Base-by-base conservation (phyloP, 2,113 vertebrate genomes). In the Columba janthina region DNA sequence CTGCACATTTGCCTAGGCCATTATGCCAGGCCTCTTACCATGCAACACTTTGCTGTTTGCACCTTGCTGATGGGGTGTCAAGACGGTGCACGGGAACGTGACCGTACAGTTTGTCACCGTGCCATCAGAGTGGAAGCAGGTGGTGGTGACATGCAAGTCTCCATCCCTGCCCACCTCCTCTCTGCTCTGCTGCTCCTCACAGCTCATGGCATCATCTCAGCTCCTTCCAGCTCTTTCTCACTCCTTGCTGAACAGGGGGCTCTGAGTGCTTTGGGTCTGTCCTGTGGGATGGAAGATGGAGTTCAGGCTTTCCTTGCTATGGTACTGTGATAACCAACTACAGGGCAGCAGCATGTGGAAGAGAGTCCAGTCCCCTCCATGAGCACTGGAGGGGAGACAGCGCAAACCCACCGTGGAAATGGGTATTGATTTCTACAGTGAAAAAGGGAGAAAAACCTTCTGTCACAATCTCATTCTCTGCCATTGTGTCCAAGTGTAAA, bases 11-110 rank as follows among this genome's bases (percentile, higher is more conserved):
- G 1, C 42, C 36, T 36, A 18, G 84, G 72, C 40, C 2, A 7
- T 71, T 71, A 11, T 71, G 53, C 85, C 90, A 94, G 70, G 84
- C 38, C 70, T 58, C 62, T 95, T n/a, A 60, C 54, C 72, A 40
- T 57, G 79, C 50, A 67, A 65, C 44, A 20, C 76, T 89, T 53
- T n/a, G 53, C 80, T 93, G 90, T 88, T 93, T 90, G 94, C 93
- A 96, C 90, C 76, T 88, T 86, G 60, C 65, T 93, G 93, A 93
- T 77, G 90, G 72, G 51, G 38, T 97, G 95, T 93, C 93, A 94
- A 57, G 92, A 22, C 42, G 40, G 72, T n/a, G 82, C 79, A 71
- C 0, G 0, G 75, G 56, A 77, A 74, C 31, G 88, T 94, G 92
- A 86, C 65, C 0, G 0, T 0, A 0, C 44, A 22, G 51, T 69